phyloP scores from a whole-genome alignment of 2,888 invertebrate species.

The Sphaeridia pumilis region DNA sequence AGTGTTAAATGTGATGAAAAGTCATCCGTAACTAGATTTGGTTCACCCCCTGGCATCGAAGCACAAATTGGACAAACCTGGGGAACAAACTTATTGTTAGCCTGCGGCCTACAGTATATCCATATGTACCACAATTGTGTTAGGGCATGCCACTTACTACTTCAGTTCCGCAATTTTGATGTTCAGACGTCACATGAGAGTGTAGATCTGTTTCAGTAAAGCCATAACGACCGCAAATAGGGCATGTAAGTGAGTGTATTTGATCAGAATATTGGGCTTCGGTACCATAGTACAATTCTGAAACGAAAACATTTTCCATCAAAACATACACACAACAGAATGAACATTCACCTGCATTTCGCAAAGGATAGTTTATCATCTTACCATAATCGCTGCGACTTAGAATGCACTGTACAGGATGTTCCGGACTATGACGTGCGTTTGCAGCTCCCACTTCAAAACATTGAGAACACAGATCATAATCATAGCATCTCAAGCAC shows the following conservation, averaged over 20 bases:
- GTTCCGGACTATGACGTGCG: slow-evolving; percentile 85
- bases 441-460: slow-evolving; percentile 85
- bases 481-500: slow-evolving; percentile 98
- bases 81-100: too few relatives aligned
- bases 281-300: slow-evolving; percentile 90
- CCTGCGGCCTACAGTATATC: too few relatives aligned
- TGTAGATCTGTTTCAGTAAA: slow-evolving; percentile 83
- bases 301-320: slow-evolving; percentile 35
- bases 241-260: slow-evolving; percentile 93
- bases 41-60: slow-evolving; percentile 90
- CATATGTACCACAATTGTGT: too few relatives aligned
- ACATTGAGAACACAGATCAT: slow-evolving; percentile 94
- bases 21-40: slow-evolving; percentile 95
- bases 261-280: slow-evolving; percentile 81
- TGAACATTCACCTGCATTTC: background rate
- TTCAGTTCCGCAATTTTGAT: slow-evolving; percentile 81
- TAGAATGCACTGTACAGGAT: slow-evolving; percentile 98
- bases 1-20: slow-evolving; percentile 90
- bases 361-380: slow-evolving; percentile 35
- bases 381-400: slow-evolving; percentile 91
- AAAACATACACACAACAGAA: slow-evolving; percentile 1
- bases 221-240: slow-evolving; percentile 93
- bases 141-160: slow-evolving; percentile 50
- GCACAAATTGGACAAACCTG: slow-evolving; percentile 97
- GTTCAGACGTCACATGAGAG: slow-evolving; percentile 82